A percentile compares a stretch with the other conserved stretches of the same genome.
Conservation (phyloP, 2,888 invertebrate species). For the Uloborus plumipes region DNA sequence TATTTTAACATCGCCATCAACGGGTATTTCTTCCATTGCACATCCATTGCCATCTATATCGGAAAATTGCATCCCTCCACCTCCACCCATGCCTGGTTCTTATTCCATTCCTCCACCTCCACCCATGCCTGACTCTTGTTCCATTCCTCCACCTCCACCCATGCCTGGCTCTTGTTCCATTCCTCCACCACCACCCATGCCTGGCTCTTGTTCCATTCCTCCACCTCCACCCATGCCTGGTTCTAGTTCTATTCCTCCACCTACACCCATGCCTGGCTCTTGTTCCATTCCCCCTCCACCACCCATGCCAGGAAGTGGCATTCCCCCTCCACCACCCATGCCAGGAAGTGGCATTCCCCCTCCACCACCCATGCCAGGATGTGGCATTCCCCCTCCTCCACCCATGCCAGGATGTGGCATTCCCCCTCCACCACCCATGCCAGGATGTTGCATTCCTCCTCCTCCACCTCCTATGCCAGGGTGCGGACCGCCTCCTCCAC, state of each 20-base stretch:
- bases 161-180: constrained; percentile 38
- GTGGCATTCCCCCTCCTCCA: constrained; percentile 31
- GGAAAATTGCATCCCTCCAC: not conserved
- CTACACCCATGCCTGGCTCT: constrained; percentile 57
- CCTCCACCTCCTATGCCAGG: constrained; percentile 72
- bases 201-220: constrained; percentile 27
- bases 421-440: constrained; percentile 71
- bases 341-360: constrained; percentile 55
- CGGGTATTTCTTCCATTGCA: constrained; percentile 32
- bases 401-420: constrained; percentile 43
- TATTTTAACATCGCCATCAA: constrained; percentile 1
- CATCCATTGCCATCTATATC: not conserved
- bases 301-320: constrained; percentile 70
- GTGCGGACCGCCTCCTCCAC: constrained; percentile 67
- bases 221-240: constrained; percentile 70
- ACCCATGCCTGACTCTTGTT: constrained; percentile 62
- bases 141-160: constrained; percentile 64
- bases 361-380: constrained; percentile 59
- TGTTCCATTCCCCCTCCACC: constrained; percentile 59
- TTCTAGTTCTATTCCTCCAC: constrained; percentile 57
- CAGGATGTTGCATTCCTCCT: constrained; percentile 71
- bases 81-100: constrained; percentile 67
- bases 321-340: constrained; percentile 74
- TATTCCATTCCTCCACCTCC: constrained; percentile 43
- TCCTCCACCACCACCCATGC: constrained; percentile 43